These are phyloP conservation scores for Todiramphus chloris DNA, from an alignment of 2,113 vertebrate genomes.

Conservation along the genomic window DNA sequence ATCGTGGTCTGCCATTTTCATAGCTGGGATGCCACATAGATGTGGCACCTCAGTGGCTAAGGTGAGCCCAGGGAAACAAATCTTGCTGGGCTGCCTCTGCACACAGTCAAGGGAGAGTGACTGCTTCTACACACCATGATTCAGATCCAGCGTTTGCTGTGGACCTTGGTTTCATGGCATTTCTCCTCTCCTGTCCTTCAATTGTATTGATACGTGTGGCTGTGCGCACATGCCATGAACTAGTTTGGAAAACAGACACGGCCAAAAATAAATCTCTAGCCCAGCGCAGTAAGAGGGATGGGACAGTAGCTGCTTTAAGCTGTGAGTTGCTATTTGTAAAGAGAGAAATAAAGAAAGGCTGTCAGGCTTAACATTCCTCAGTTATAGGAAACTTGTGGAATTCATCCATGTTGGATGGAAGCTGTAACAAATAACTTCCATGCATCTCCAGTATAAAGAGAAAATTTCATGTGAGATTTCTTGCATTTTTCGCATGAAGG, in stretches of 20 bases:
- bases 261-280: not conserved
- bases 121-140: fast-evolving
- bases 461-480: not conserved
- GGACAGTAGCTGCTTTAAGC: not conserved
- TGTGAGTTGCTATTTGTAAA: not conserved
- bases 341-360: not conserved
- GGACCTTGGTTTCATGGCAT: not conserved
- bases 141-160: fast-evolving
- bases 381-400: not conserved
- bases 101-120: not conserved
- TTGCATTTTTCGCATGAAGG: not conserved
- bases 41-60: not conserved
- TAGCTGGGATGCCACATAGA: not conserved
- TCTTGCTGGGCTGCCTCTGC: not conserved
- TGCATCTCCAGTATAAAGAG: not conserved
- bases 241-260: not conserved
- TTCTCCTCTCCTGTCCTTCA: not conserved
- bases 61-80: not conserved
- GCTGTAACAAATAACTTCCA: not conserved
- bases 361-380: not conserved
- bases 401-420: not conserved
- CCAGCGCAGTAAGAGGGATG: not conserved
- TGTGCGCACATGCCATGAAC: fast-evolving
- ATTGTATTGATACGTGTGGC: fast-evolving
- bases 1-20: not conserved